Conservation (phyloP, 2,797 vertebrate genomes). For the Otolemur crassicaudatus region DNA sequence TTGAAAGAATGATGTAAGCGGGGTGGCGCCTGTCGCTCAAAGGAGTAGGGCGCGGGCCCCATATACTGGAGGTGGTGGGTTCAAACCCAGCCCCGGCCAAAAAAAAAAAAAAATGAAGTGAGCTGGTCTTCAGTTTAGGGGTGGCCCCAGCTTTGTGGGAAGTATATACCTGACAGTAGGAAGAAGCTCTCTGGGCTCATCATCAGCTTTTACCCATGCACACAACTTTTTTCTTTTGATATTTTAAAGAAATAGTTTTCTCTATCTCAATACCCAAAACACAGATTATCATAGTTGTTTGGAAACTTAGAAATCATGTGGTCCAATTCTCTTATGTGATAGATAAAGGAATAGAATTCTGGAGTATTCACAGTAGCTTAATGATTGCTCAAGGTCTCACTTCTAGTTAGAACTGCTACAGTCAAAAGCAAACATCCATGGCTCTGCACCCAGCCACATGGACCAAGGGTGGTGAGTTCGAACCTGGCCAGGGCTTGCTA, state of each 20-base stretch:
- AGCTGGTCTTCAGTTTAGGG: neutral
- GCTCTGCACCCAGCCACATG: no score
- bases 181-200: neutral
- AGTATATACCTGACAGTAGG: neutral
- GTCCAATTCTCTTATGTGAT: neutral
- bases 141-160: neutral
- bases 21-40: no score
- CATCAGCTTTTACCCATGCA: neutral
- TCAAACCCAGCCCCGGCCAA: no score
- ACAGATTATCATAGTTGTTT: neutral
- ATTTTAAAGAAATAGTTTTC: neutral
- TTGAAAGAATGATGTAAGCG: neutral
- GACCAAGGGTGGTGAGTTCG: no score
- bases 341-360: neutral
- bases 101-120: neutral
- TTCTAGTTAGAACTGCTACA: neutral
- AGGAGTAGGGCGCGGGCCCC: no score
- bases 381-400: neutral
- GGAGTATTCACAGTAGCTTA: neutral
- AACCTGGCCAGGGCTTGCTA: no score
- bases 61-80: no score
- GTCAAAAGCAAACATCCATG: neutral
- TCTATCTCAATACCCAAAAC: conserved; percentile 9
- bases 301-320: neutral
- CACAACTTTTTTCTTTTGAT: neutral